These are phyloP conservation scores for Halesus radiatus DNA, from an alignment of 1,140 invertebrate species.

Conservation along the genomic window DNA sequence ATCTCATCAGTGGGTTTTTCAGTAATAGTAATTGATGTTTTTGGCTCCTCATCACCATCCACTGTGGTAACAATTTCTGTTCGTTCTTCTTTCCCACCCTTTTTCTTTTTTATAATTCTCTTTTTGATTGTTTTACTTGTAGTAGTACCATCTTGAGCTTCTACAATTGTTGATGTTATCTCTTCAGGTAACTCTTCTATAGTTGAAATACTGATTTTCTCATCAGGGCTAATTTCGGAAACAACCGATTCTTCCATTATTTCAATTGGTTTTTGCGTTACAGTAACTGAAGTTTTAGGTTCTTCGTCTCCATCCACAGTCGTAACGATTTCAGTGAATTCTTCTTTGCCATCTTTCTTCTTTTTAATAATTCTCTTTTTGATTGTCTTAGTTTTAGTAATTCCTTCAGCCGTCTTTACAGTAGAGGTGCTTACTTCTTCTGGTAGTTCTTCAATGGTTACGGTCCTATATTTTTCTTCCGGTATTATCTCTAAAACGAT, in stretches of 20 bases:
- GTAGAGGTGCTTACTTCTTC: slow-evolving; percentile 34
- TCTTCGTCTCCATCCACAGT: background rate
- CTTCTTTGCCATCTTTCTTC: slow-evolving; percentile 8
- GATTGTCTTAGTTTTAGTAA: background rate
- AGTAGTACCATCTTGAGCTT: slow-evolving; percentile 2
- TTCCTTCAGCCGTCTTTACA: background rate
- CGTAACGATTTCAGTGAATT: slow-evolving; percentile 11
- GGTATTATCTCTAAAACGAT: background rate
- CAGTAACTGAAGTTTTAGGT: background rate
- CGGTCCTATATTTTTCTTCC: background rate
- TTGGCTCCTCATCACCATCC: slow-evolving; percentile 53
- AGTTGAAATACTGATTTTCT: background rate
- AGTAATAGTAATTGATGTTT: slow-evolving; percentile 53
- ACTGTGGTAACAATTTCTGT: slow-evolving; percentile 59
- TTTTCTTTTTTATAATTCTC: slow-evolving; percentile 50
- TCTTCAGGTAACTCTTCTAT: slow-evolving; percentile 64
- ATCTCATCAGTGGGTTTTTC: slow-evolving; percentile 1
- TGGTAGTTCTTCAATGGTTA: slow-evolving; percentile 46
- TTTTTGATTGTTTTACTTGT: slow-evolving; percentile 49
- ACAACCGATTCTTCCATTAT: background rate
- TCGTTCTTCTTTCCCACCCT: slow-evolving; percentile 46
- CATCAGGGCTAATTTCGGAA: background rate
- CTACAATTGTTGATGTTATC: too few relatives aligned
- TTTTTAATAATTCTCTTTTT: slow-evolving; percentile 37
- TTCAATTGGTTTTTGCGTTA: slow-evolving; percentile 6